Evolutionary conservation across 2,888 invertebrate genomes (phyloP).

Genomic region (Cyclophora albipunctata): DNA sequence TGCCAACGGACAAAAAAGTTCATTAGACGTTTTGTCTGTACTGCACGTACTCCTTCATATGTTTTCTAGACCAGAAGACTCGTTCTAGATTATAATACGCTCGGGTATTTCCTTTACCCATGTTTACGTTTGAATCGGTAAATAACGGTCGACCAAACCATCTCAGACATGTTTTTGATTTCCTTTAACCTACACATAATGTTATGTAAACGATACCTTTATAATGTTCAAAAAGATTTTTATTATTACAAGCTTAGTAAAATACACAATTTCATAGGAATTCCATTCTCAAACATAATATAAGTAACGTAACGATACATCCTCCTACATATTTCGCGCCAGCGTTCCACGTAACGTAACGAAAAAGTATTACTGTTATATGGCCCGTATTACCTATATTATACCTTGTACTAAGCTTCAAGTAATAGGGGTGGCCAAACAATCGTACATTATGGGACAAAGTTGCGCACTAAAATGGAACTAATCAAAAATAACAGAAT

Average conservation of each 20-base stretch:
- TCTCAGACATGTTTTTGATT: background rate
- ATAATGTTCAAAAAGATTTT: too few relatives aligned
- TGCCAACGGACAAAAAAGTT: too few relatives aligned
- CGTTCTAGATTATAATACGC: too few relatives aligned
- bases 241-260: too few relatives aligned
- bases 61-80: too few relatives aligned
- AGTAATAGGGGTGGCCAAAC: conserved; percentile 8
- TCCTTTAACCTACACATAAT: background rate
- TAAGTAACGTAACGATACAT: background rate
- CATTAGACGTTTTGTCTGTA: too few relatives aligned
- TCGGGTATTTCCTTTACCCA: too few relatives aligned
- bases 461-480: conserved; percentile 1
- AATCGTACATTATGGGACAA: conserved; percentile 1
- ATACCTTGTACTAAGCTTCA: conserved; percentile 10
- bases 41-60: too few relatives aligned
- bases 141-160: too few relatives aligned
- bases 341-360: conserved; percentile 7
- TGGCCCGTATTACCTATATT: conserved; percentile 11
- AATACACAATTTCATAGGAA: background rate
- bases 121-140: too few relatives aligned
- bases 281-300: background rate
- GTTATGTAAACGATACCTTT: too few relatives aligned
- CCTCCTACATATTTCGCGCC: conserved; percentile 8
- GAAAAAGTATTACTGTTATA: conserved; percentile 15
- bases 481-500: conserved; percentile 3